A percentile compares a stretch with the other conserved stretches of the same genome.
These are phyloP conservation scores for Lytechinus variegatus DNA, from an alignment of 35 echinoderm and acorn worm genomes.

Conservation along the genomic window DNA sequence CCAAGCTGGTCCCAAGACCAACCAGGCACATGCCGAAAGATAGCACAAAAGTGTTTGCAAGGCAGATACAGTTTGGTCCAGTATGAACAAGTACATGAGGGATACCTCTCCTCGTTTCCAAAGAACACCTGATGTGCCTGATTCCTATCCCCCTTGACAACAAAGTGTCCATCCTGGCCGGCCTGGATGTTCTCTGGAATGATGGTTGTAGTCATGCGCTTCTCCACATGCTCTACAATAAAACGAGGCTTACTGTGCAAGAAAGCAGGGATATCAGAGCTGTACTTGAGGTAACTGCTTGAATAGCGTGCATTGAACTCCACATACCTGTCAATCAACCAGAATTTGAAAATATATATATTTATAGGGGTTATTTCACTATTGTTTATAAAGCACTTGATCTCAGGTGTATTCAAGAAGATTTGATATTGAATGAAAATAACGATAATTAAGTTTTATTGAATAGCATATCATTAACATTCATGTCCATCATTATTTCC, in stretches of 20 bases:
- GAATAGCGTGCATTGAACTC: conserved; percentile 46
- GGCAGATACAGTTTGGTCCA: conserved; percentile 29
- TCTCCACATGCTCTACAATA: conserved; percentile 11
- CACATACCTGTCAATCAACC: conserved; percentile 32
- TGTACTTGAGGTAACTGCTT: conserved; percentile 30
- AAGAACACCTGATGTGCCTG: conserved; percentile 32
- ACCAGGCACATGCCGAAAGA: conserved; percentile 36
- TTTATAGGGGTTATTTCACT: background rate
- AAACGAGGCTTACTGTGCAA: background rate
- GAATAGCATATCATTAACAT: no score
- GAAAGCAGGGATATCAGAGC: background rate
- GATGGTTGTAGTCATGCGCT: background rate
- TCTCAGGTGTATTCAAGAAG: no score
- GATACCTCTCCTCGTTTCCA: conserved; percentile 39
- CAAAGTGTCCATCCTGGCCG: background rate
- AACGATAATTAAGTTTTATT: no score
- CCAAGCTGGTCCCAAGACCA: conserved; percentile 51
- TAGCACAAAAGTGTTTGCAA: conserved; percentile 58
- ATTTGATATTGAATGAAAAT: no score
- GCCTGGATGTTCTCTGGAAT: background rate
- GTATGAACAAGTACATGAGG: conserved; percentile 51
- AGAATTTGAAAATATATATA: background rate
- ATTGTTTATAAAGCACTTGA: background rate
- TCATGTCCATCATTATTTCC: no score
- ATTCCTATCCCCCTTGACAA: background rate